phyloP scores from a whole-genome alignment of 2,113 vertebrate genomes.

The Eulacestoma nigropectus region DNA sequence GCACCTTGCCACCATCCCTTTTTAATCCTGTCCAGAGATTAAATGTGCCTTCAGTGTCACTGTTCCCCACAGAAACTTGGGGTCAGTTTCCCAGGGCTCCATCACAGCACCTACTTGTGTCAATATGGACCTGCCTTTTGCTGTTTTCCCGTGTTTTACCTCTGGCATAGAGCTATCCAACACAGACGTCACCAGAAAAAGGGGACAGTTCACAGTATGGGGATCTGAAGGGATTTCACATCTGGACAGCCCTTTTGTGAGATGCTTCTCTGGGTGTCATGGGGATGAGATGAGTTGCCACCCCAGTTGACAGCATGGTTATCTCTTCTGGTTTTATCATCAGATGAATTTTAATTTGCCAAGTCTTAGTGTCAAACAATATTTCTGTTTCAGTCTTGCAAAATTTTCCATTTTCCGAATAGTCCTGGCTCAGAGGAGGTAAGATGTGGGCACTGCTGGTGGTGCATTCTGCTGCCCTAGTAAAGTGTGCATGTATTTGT shows the following conservation, averaged over 20 bases:
- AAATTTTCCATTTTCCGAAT: background rate
- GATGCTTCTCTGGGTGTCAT: background rate
- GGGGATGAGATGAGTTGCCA: fast-evolving
- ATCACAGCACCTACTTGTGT: background rate
- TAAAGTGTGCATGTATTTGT: background rate
- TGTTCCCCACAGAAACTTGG: background rate
- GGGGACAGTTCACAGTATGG: background rate
- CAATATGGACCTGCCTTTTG: background rate
- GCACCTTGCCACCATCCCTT: background rate
- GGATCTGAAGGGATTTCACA: background rate
- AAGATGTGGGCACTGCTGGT: background rate
- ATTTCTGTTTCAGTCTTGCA: background rate
- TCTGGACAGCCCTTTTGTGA: background rate
- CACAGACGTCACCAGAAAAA: background rate
- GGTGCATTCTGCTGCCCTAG: background rate
- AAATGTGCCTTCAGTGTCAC: background rate
- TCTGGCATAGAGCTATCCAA: background rate
- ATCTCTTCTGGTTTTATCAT: background rate
- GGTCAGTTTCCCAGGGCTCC: background rate
- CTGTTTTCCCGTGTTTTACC: background rate
- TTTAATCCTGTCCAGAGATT: background rate
- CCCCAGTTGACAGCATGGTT: fast-evolving
- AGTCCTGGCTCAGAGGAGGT: background rate
- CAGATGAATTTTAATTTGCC: background rate
- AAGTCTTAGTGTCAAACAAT: background rate